A percentile compares a stretch with the other conserved stretches of the same genome.
phyloP scores from a whole-genome alignment of 30 jellyfish, hydroid and myxozoan species.

The Cassiopea xamachana region DNA sequence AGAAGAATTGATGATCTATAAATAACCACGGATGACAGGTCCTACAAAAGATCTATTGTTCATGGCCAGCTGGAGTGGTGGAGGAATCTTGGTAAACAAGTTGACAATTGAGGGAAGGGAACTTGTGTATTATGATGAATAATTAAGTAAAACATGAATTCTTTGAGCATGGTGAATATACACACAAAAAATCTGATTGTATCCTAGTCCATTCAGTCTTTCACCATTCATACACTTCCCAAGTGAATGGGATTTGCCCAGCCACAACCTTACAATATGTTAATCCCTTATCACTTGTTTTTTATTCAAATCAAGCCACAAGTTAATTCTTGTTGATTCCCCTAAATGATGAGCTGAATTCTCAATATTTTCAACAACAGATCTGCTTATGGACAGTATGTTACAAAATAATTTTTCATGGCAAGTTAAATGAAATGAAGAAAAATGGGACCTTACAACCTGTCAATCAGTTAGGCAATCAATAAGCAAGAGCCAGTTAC shows the following conservation, averaged over 20 bases:
- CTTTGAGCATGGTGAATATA: background rate
- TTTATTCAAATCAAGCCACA: conserved; percentile 5
- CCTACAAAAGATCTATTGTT: background rate
- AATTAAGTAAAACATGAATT: background rate
- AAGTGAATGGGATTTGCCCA: background rate
- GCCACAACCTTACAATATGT: background rate
- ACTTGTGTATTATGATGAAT: background rate
- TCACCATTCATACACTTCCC: background rate
- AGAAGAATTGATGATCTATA: background rate
- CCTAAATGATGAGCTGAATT: background rate
- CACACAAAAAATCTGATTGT: conserved; percentile 7
- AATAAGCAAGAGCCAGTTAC: too few relatives aligned
- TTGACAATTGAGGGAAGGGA: background rate
- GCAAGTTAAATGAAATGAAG: too few relatives aligned
- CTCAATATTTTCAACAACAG: background rate
- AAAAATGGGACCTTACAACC: too few relatives aligned
- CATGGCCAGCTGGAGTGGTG: conserved; percentile 4
- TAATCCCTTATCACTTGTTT: background rate
- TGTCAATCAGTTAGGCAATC: too few relatives aligned
- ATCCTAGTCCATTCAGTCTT: background rate
- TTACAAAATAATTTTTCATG: too few relatives aligned
- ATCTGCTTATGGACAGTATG: background rate
- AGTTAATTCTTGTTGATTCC: background rate
- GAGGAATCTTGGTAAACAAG: conserved; percentile 1
- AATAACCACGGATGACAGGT: background rate